Conservation (phyloP, 2,113 vertebrate genomes). For the Hippocampus guttulatus region DNA sequence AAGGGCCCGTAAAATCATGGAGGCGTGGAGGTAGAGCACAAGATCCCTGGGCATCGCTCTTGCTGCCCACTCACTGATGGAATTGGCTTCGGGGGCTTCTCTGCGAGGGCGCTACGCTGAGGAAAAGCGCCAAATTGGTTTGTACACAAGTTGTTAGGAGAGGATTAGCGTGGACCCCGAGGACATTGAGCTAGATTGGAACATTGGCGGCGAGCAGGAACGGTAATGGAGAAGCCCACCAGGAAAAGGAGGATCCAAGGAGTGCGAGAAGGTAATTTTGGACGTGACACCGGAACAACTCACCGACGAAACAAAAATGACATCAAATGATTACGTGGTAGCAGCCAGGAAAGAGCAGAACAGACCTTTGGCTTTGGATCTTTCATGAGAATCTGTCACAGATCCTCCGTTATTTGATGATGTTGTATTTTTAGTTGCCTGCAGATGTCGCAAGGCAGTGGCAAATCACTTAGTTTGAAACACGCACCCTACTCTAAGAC, state of each 20-base stretch:
- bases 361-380: slow-evolving; percentile 13
- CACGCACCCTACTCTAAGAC: no score
- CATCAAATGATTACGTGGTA: slow-evolving; percentile 48
- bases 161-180: slow-evolving; percentile 65
- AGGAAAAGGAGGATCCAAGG: slow-evolving; percentile 21
- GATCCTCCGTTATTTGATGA: background rate
- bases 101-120: slow-evolving; percentile 52
- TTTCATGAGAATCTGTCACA: slow-evolving; percentile 17
- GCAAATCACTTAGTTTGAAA: no score
- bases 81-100: slow-evolving; percentile 59
- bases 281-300: slow-evolving; percentile 1
- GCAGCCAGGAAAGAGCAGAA: slow-evolving; percentile 12
- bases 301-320: background rate
- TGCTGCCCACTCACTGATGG: slow-evolving; percentile 57
- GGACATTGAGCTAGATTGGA: slow-evolving; percentile 55
- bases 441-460: background rate
- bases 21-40: slow-evolving; percentile 43
- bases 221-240: slow-evolving; percentile 27
- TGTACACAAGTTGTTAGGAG: slow-evolving; percentile 66
- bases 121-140: slow-evolving; percentile 64
- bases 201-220: slow-evolving; percentile 55
- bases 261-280: slow-evolving; percentile 38
- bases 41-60: slow-evolving; percentile 47
- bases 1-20: slow-evolving; percentile 52
- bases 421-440: background rate